phyloP scores from a whole-genome alignment of 2,888 invertebrate species.

The Melanchra persicariae region DNA sequence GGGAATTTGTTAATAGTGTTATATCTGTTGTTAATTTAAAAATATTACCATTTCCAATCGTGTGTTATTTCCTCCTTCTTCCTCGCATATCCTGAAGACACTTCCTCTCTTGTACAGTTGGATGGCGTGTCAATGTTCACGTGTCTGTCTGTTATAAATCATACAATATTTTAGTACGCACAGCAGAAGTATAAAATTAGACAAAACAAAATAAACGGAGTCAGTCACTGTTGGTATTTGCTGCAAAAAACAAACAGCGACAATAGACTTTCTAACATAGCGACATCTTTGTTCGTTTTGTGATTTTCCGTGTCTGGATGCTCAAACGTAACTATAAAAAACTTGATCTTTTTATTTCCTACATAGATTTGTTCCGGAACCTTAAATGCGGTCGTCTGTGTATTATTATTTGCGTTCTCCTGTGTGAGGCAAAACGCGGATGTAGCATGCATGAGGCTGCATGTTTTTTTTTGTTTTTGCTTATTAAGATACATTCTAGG shows the following conservation, averaged over 20 bases:
- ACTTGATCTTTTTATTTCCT: slow-evolving; percentile 34
- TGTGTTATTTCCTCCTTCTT: slow-evolving; percentile 46
- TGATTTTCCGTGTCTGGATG: slow-evolving; percentile 52
- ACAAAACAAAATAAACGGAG: slow-evolving; percentile 47
- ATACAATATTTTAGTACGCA: slow-evolving; percentile 22
- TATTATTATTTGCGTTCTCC: slow-evolving; percentile 37
- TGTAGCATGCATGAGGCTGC: slow-evolving; percentile 44
- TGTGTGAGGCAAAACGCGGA: slow-evolving; percentile 48
- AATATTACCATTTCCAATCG: slow-evolving; percentile 43
- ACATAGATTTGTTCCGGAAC: slow-evolving; percentile 48
- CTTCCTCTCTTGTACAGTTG: slow-evolving; percentile 2
- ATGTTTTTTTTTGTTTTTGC: slow-evolving; percentile 45
- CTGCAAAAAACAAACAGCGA: slow-evolving; percentile 58
- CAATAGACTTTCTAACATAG: slow-evolving; percentile 65
- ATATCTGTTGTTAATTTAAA: slow-evolving; percentile 69
- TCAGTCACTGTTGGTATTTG: slow-evolving; percentile 35
- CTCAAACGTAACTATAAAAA: slow-evolving; percentile 43
- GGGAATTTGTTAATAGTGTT: slow-evolving; percentile 71
- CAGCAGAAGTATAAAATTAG: slow-evolving; percentile 32
- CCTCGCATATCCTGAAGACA: not conserved
- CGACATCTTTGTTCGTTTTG: slow-evolving; percentile 66
- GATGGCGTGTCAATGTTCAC: slow-evolving; percentile 26
- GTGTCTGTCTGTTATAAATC: slow-evolving; percentile 26
- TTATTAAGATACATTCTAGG: slow-evolving; percentile 34
- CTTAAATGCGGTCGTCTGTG: slow-evolving; percentile 22